Percentiles rank a stretch among this genome's conserved stretches.
Conservation (phyloP, 2,113 vertebrate species). For the Aplodontia rufa region DNA sequence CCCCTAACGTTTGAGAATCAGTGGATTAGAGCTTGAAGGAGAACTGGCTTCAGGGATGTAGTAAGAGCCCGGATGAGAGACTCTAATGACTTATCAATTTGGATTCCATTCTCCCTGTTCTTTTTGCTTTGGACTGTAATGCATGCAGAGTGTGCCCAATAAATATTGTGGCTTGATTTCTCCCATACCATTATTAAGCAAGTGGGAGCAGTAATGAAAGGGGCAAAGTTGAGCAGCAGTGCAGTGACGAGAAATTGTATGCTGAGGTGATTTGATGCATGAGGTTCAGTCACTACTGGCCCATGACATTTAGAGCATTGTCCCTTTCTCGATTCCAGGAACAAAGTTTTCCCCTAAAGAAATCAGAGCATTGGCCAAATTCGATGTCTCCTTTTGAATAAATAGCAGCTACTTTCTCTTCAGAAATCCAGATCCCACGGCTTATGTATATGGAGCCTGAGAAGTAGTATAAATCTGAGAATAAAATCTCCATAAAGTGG, state of each 20-base stretch:
- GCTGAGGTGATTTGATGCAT: constrained; percentile 1
- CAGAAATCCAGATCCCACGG: constrained; percentile 52
- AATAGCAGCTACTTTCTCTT: constrained; percentile 28
- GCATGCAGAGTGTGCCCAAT: background rate
- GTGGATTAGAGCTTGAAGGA: background rate
- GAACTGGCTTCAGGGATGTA: background rate
- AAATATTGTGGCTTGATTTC: constrained; percentile 25
- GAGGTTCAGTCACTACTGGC: background rate
- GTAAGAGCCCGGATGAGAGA: background rate
- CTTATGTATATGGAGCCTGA: constrained; percentile 41
- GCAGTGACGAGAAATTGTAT: background rate
- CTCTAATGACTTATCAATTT: background rate
- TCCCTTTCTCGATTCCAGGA: constrained; percentile 7
- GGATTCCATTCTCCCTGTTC: background rate
- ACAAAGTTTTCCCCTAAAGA: constrained; percentile 35
- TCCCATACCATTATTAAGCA: background rate
- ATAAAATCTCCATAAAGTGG: constrained; percentile 54
- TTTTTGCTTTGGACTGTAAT: background rate
- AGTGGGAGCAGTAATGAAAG: background rate
- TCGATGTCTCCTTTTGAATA: constrained; percentile 37
- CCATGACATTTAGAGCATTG: background rate
- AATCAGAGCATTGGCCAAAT: background rate
- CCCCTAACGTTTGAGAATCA: background rate
- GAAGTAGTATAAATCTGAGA: constrained; percentile 63
- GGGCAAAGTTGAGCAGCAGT: background rate